Evolutionary conservation across 2,888 invertebrate species (phyloP), one percentile per base, ranked within the genome.

Genomic region (Andrena fulva): DNA sequence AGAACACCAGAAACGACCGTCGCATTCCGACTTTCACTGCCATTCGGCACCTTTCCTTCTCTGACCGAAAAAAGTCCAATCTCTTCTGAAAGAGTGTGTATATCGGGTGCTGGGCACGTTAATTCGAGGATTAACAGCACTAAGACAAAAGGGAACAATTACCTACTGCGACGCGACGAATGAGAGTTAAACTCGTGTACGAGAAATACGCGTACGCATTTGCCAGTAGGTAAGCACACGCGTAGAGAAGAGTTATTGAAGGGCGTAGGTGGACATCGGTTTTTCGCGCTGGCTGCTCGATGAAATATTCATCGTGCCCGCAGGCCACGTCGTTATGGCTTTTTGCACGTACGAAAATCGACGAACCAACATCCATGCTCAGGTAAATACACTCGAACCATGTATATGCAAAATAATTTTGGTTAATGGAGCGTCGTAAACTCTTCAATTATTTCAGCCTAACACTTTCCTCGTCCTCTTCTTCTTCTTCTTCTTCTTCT

Each of bases 261-360:
- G 71, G 63, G 73, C 81, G 67, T 84, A 31, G 33, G 29, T 52
- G 81, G 66, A 72, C 52, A 60, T 42, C 69, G 77, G 88, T 89
- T 91, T 89, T 89, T 86, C 87, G 88, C 88, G 85, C 85, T 88
- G 88, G 89, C 89, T 89, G 88, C 86, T 90, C 89, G 84, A 92
- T 92, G 92, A 92, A 92, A 92, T 92, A 93, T 92, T 92, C 92
- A 92, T 91, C 91, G 88, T 82, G 91, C 89, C 87, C 85, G 91
- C 84, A 88, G 92, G 85, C 74, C 90, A 90, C 89, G 89, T 91
- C 90, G 90, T 91, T 91, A 89, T 91, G 87, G 89, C 91, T 91
- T 90, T 83, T 42, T 42, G 72, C 87, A 77, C 72, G 71, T 73
- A 77, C 82, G 69, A 73, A 72, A 74, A 67, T 59, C 50, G 27